phyloP scores from a whole-genome alignment of 1,140 invertebrate species.

The Phenacoccus solenopsis region DNA sequence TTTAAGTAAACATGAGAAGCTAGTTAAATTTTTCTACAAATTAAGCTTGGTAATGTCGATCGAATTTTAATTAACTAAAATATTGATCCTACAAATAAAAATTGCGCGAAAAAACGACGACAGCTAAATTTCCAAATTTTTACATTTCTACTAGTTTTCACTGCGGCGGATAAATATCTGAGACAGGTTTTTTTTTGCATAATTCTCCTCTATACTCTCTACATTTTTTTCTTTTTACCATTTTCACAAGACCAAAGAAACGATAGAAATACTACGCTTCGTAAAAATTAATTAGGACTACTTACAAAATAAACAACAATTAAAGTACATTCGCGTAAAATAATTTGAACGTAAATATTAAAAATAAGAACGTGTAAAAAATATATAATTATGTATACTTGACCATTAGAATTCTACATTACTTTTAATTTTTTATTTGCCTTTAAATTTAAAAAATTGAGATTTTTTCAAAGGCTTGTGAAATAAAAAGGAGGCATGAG shows the following conservation, averaged over 20 bases:
- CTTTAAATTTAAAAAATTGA: not conserved
- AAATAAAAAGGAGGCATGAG: not conserved
- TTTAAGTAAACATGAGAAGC: no score
- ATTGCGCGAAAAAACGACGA: not conserved
- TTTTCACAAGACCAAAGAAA: not conserved
- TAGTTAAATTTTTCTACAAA: no score
- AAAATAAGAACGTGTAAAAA: not conserved
- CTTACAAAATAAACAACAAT: constrained; percentile 3
- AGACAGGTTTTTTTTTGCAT: no score
- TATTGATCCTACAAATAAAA: not conserved
- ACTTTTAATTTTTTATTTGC: not conserved
- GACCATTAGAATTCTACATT: not conserved
- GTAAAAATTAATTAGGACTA: not conserved
- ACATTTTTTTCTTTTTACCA: not conserved
- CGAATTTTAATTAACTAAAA: no score
- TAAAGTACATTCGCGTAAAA: not conserved
- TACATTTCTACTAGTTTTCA: no score
- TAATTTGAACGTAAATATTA: not conserved
- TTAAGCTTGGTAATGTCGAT: no score
- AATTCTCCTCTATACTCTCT: no score
- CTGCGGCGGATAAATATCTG: no score
- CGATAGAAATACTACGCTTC: not conserved
- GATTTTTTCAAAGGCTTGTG: not conserved
- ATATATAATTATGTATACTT: not conserved
- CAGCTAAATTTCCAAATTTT: no score